Base-by-base conservation (phyloP, 2,797 vertebrate genomes). In the Amazonetta brasiliensis region DNA sequence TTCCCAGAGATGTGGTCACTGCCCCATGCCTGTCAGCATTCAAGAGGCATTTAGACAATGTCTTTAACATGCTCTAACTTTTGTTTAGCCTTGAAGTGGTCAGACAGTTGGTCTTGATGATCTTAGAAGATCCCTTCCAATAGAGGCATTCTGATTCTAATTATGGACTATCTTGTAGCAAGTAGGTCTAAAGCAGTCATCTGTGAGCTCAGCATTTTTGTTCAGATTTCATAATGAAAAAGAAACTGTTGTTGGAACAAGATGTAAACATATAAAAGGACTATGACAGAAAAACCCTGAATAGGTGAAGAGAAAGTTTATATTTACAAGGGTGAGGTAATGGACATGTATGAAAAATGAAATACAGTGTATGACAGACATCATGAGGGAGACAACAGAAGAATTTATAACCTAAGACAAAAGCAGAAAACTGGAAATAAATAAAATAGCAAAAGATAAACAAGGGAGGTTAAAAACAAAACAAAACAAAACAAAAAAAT, bases 401-500 rank as follows among this genome's bases (percentile, higher is more conserved):
- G 83, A 83, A 11, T 55, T 1, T 35, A 22, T 16, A 11, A 58
- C 33, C 8, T 55, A 69, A 44, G 21, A 54, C 1, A 60, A 54
- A 31, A 69, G 21, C 5, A 76, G 25, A 81, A 60, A 37, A 62
- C 7, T 33, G 59, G 8, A 93, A 76, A 67, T 31, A 62, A 63
- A 46, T 46, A 72, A 50, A 83, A 71, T 3, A 66, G 2, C 41
- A 39, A n/a, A 10, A 71, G 50, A 74, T 21, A 73, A 80, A 58
- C 9, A 0, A 0, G 5, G 6, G 3, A 7, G 2, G 12, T 92
- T 16, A 17, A 52, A 44, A 75, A 52, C 43, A 41, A 41, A 41
- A 43, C 16, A 43, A 43, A 43, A 16, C 16, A 43, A 43, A 73
- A 48, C n/a, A n/a, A n/a, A n/a, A 1, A n/a, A n/a, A n/a, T n/a